Evolutionary conservation across 2,797 vertebrate species (phyloP).

Genomic region (Bucorvus abyssinicus): DNA sequence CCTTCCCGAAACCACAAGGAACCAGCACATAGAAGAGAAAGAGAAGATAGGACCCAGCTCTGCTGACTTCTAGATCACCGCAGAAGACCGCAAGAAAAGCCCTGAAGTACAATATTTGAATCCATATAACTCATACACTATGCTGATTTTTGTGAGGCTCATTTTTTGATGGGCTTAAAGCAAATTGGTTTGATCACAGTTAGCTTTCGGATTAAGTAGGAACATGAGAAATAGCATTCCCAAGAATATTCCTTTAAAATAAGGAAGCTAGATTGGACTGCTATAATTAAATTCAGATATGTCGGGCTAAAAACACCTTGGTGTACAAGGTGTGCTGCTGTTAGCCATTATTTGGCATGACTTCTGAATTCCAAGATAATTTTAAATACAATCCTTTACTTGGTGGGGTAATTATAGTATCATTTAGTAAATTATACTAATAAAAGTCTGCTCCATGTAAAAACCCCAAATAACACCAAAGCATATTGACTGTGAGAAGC

Average conservation of each 20-base stretch:
- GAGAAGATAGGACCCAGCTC: neutral
- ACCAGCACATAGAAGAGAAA: neutral
- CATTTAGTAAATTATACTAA: neutral
- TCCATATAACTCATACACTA: neutral
- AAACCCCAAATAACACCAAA: neutral
- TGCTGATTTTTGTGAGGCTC: fast-evolving
- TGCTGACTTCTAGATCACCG: neutral
- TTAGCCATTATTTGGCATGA: neutral
- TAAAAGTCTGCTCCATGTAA: neutral
- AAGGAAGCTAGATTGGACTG: neutral
- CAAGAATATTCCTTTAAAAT: neutral
- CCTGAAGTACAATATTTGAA: neutral
- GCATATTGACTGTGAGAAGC: neutral
- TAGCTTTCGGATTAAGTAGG: neutral
- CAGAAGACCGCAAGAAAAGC: neutral
- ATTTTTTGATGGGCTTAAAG: neutral
- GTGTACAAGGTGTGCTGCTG: neutral
- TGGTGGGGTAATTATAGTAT: neutral
- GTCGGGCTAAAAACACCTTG: neutral
- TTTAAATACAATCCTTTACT: neutral
- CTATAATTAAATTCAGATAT: neutral
- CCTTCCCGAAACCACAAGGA: neutral
- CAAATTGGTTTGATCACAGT: neutral
- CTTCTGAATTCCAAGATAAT: neutral
- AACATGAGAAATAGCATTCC: neutral